These are phyloP conservation scores for Gephyroberyx darwinii DNA, from an alignment of 2,797 vertebrate genomes.

Conservation along the genomic window DNA sequence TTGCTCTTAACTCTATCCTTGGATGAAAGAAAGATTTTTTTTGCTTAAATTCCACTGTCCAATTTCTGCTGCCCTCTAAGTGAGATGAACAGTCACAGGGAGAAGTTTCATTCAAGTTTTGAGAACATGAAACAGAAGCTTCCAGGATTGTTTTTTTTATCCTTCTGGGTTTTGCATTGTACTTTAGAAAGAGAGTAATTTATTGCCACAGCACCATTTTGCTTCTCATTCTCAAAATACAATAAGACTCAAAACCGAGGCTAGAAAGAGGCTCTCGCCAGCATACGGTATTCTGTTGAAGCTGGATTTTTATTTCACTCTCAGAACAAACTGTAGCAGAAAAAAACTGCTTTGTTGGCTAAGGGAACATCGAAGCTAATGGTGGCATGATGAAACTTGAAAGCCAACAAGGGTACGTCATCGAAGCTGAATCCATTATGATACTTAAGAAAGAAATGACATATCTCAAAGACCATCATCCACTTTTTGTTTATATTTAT, in stretches of 20 bases:
- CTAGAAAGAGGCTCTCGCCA: constrained; percentile 4
- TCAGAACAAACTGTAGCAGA: constrained; percentile 1
- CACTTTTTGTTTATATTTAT: constrained; percentile 25
- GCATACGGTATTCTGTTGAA: constrained; percentile 18
- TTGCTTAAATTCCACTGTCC: constrained; percentile 35
- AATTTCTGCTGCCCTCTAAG: constrained; percentile 39
- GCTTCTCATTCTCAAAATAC: constrained; percentile 28
- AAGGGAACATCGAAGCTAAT: constrained; percentile 34
- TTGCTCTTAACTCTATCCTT: constrained; percentile 30
- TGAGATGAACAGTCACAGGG: constrained; percentile 22
- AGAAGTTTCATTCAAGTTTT: constrained; percentile 42
- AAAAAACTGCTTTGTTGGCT: constrained; percentile 40
- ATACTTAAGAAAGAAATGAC: not conserved
- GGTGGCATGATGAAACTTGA: constrained; percentile 43
- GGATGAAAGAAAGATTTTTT: constrained; percentile 31
- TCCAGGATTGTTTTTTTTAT: constrained; percentile 29
- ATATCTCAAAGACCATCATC: constrained; percentile 24
- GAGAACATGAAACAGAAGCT: constrained; percentile 36
- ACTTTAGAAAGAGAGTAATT: constrained; percentile 22
- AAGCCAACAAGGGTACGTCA: constrained; percentile 27
- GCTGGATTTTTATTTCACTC: constrained; percentile 5
- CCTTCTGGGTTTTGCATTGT: constrained; percentile 11
- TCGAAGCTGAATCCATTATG: constrained; percentile 37
- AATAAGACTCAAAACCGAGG: constrained; percentile 32
- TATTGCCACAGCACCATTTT: constrained; percentile 34